Conservation (phyloP, 2,113 vertebrate species). For the Salvelinus sp. region DNA sequence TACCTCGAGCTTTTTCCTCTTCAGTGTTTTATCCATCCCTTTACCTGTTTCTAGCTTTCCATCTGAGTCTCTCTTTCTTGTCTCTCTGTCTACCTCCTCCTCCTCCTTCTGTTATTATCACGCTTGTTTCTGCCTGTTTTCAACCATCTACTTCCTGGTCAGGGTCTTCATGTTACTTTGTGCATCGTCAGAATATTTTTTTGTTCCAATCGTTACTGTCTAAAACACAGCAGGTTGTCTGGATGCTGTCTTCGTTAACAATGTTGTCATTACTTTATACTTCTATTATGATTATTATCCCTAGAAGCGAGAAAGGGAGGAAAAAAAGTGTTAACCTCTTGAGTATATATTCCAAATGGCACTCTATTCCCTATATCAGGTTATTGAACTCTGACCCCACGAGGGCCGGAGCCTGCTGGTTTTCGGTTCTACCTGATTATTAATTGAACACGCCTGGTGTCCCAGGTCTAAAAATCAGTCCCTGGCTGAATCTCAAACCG, state of each 20-base stretch:
- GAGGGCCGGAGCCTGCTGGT: too few species aligned
- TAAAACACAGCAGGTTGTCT: slow-evolving; percentile 22
- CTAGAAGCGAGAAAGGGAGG: slow-evolving; percentile 28
- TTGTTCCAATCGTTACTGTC: slow-evolving; percentile 31
- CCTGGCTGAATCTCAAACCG: too few species aligned
- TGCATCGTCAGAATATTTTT: slow-evolving; percentile 43
- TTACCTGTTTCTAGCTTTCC: slow-evolving; percentile 5
- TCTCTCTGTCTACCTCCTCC: neutral
- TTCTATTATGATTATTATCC: slow-evolving; percentile 41
- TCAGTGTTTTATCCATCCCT: neutral
- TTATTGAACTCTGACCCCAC: too few species aligned
- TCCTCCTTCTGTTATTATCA: neutral
- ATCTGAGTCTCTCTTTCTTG: neutral
- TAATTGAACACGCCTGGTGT: too few species aligned
- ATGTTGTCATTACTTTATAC: slow-evolving; percentile 30
- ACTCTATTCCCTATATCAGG: too few species aligned
- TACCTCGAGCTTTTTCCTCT: slow-evolving; percentile 41
- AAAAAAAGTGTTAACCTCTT: slow-evolving; percentile 72
- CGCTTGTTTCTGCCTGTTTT: neutral
- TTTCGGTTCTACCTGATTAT: too few species aligned
- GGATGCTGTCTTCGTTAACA: slow-evolving; percentile 41
- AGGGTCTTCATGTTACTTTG: slow-evolving; percentile 48
- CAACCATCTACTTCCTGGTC: slow-evolving; percentile 64
- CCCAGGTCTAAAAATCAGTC: too few species aligned
- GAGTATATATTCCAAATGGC: too few species aligned